phyloP scores from a whole-genome alignment of 2,888 invertebrate genomes.

The Spilarctia lutea region DNA sequence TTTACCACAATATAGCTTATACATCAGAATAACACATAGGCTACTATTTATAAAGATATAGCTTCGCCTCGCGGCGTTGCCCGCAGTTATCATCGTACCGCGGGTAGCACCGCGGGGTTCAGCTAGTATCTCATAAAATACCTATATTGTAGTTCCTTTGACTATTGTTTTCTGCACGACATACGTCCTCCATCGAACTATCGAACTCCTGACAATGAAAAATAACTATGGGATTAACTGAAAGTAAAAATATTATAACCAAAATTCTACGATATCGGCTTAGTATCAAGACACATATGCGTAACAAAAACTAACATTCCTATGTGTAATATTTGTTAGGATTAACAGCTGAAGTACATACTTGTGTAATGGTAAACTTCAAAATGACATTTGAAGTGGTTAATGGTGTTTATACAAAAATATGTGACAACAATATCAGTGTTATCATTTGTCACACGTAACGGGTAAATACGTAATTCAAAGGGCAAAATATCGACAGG shows the following conservation, averaged over 20 bases:
- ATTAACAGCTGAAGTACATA: slow-evolving; percentile 7
- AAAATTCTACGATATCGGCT: not conserved
- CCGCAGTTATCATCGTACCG: too few species aligned
- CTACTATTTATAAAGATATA: too few species aligned
- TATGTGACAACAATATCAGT: slow-evolving; percentile 15
- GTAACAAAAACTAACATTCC: not conserved
- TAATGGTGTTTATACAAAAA: slow-evolving; percentile 15
- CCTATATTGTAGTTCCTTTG: too few species aligned
- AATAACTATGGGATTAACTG: not conserved
- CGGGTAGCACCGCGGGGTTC: too few species aligned
- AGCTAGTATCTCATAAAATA: too few species aligned
- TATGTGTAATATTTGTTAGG: not conserved
- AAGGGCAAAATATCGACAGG: not conserved
- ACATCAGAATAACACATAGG: too few species aligned
- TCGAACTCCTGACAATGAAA: not conserved
- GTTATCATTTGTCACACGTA: not conserved
- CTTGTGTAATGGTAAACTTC: slow-evolving; percentile 9
- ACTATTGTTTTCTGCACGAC: too few species aligned
- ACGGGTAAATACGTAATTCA: not conserved
- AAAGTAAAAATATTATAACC: not conserved
- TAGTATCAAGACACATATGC: not conserved
- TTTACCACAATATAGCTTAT: too few species aligned
- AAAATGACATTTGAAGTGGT: slow-evolving; percentile 20
- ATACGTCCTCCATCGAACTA: too few species aligned
- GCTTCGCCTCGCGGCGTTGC: too few species aligned